A percentile compares a stretch with the other conserved stretches of the same genome.
These are phyloP conservation scores for Solea solea DNA, from an alignment of 2,113 vertebrate genomes.

Conservation along the genomic window DNA sequence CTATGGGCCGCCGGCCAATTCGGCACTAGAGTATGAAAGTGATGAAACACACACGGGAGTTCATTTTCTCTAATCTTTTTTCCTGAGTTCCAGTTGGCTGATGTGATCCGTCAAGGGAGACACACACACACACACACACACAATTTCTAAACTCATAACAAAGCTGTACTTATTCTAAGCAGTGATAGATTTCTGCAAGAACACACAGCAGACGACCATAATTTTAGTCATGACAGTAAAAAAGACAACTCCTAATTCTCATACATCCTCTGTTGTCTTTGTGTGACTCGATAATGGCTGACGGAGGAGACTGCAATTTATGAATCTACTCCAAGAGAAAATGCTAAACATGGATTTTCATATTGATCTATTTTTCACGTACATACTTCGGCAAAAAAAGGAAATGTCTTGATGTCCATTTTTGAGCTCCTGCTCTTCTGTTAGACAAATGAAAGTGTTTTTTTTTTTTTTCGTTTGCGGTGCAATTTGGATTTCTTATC, in stretches of 20 bases:
- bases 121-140: constrained; percentile 10
- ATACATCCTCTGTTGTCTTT: constrained; percentile 50
- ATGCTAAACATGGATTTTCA: constrained; percentile 63
- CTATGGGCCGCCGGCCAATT: not conserved
- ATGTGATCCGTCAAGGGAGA: constrained; percentile 41
- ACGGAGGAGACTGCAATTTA: constrained; percentile 55
- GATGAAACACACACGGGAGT: constrained; percentile 43
- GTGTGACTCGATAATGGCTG: constrained; percentile 56
- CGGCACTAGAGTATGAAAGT: constrained; percentile 32
- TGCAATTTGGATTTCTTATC: constrained; percentile 80
- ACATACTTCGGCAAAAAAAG: constrained; percentile 9
- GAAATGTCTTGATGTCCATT: constrained; percentile 49
- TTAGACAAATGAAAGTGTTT: constrained; percentile 78
- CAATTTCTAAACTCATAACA: constrained; percentile 24
- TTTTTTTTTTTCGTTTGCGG: constrained; percentile 36
- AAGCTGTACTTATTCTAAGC: constrained; percentile 38
- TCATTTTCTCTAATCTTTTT: constrained; percentile 52
- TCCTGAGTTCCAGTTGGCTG: constrained; percentile 40
- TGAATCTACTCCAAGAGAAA: constrained; percentile 68
- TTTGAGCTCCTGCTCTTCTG: constrained; percentile 51
- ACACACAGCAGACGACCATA: constrained; percentile 26
- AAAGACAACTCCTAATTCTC: constrained; percentile 19
- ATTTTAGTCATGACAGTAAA: constrained; percentile 35
- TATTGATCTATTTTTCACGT: constrained; percentile 64
- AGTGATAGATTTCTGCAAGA: constrained; percentile 35